phyloP scores from a whole-genome alignment of 2,113 vertebrate species.

The Myxocyprinus asiaticus region DNA sequence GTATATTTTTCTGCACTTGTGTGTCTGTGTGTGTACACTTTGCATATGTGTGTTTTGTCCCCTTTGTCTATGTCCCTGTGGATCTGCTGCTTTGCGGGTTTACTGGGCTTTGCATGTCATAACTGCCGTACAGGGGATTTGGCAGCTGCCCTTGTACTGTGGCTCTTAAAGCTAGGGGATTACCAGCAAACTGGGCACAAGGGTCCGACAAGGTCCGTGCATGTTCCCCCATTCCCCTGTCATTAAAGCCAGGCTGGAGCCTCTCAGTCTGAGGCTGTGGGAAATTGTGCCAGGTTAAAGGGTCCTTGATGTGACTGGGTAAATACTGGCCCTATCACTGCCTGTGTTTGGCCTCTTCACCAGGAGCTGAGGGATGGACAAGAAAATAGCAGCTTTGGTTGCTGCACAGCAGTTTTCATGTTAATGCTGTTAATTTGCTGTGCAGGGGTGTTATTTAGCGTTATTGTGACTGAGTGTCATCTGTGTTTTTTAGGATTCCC shows the following conservation, averaged over 20 bases:
- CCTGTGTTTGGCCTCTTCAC: constrained; percentile 27
- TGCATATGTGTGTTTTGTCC: constrained; percentile 42
- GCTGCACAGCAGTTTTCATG: constrained; percentile 44
- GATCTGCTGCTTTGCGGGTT: constrained; percentile 37
- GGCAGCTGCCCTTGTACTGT: constrained; percentile 64
- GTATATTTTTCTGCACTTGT: constrained; percentile 4
- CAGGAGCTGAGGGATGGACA: neutral
- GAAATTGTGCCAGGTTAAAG: constrained; percentile 55
- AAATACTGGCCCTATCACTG: constrained; percentile 15
- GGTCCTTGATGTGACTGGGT: constrained; percentile 49
- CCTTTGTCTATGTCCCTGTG: constrained; percentile 5
- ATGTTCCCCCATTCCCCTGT: constrained; percentile 58
- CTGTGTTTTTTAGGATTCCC: constrained; percentile 81
- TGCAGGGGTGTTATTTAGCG: constrained; percentile 39
- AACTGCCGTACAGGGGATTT: constrained; percentile 66
- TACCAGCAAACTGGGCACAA: constrained; percentile 70
- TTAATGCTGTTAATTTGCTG: constrained; percentile 43
- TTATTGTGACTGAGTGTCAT: constrained; percentile 35
- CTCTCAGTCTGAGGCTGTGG: constrained; percentile 68
- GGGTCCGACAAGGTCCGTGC: constrained; percentile 70
- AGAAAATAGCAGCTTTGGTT: constrained; percentile 27
- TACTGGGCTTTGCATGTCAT: constrained; percentile 63
- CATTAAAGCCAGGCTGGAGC: constrained; percentile 68
- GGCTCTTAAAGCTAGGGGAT: constrained; percentile 71
- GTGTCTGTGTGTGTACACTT: constrained; percentile 3